phyloP scores from a whole-genome alignment of 2,888 invertebrate species.

The Nebria salina region DNA sequence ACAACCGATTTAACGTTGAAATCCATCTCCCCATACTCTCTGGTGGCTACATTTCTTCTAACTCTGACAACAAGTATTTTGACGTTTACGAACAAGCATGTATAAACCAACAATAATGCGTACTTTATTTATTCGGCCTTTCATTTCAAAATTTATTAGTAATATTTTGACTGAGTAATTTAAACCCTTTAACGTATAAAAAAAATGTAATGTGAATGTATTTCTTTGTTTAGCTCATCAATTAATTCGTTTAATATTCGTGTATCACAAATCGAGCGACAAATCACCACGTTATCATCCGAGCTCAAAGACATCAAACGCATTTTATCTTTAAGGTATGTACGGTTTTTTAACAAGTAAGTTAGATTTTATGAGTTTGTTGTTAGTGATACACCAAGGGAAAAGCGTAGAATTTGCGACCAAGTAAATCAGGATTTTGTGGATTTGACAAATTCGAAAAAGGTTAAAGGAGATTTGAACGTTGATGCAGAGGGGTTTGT shows the following conservation, averaged over 20 bases:
- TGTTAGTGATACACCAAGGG: conserved; percentile 7
- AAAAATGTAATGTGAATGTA: not conserved
- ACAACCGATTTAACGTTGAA: too few relatives aligned
- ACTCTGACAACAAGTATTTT: not conserved
- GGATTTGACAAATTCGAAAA: not conserved
- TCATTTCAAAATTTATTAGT: not conserved
- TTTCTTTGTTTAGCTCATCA: not conserved
- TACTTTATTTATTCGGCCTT: not conserved
- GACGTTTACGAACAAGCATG: not conserved
- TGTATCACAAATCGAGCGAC: conserved; percentile 23
- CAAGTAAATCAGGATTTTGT: not conserved
- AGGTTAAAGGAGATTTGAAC: conserved; percentile 20
- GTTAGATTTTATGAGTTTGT: not conserved
- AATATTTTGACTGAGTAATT: not conserved
- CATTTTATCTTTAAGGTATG: conserved; percentile 27
- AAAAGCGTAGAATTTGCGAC: conserved; percentile 29
- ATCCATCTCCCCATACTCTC: too few relatives aligned
- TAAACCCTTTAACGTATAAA: not conserved
- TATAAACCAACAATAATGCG: not conserved
- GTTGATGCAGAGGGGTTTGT: conserved; percentile 61
- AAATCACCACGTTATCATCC: conserved; percentile 17
- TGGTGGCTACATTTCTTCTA: too few relatives aligned
- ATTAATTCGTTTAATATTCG: not conserved
- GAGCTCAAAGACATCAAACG: conserved; percentile 30
- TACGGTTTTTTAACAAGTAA: not conserved